Conservation (phyloP, 2,113 vertebrate genomes). For the Prionailurus bengalensis region DNA sequence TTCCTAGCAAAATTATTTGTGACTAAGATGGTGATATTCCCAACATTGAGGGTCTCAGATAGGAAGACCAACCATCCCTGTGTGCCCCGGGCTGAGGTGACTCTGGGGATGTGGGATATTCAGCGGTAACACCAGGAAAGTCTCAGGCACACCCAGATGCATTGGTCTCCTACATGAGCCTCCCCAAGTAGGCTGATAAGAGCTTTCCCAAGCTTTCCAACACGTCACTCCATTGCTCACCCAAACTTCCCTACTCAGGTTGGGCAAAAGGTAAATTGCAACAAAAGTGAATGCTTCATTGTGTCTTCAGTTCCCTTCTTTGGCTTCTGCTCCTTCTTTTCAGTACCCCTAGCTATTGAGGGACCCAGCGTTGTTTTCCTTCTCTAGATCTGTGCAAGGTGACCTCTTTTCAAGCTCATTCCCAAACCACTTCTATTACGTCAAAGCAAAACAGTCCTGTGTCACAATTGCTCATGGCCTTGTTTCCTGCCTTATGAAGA, state of each 20-base stretch:
- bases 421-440: background rate
- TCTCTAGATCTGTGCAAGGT: background rate
- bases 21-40: background rate
- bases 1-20: background rate
- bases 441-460: background rate
- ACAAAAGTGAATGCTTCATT: background rate
- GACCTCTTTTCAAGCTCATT: background rate
- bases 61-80: fast-evolving
- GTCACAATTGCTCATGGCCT: background rate
- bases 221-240: background rate
- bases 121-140: background rate
- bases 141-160: background rate
- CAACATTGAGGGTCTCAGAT: background rate
- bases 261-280: background rate
- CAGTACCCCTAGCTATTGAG: background rate
- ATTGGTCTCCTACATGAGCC: background rate
- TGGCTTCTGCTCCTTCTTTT: background rate
- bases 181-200: background rate
- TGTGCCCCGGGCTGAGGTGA: background rate
- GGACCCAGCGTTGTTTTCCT: background rate
- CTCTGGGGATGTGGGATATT: background rate
- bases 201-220: background rate
- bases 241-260: background rate
- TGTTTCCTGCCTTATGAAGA: background rate
- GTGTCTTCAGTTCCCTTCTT: conserved; percentile 21